Evolutionary conservation across 2,888 invertebrate genomes (phyloP).

Genomic region (Slavum lentiscoides): DNA sequence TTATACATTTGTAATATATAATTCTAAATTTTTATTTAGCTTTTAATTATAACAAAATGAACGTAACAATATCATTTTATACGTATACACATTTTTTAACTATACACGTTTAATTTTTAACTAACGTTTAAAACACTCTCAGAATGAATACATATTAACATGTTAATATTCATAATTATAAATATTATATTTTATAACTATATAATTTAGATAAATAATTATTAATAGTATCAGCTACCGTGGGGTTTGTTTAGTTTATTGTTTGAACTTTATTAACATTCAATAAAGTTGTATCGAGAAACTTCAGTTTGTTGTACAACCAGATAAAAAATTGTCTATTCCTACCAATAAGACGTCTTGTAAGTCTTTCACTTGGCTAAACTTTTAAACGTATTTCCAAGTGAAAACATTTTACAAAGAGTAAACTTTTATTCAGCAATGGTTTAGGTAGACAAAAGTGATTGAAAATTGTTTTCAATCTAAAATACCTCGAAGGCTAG

Average conservation of each 20-base stretch:
- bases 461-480: constrained; percentile 19
- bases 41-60: too few relatives aligned
- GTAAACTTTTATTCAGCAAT: constrained; percentile 26
- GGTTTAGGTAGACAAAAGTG: constrained; percentile 20
- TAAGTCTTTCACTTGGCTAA: constrained; percentile 31
- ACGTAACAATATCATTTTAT: too few relatives aligned
- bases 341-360: constrained; percentile 32
- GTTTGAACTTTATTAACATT: neutral
- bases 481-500: constrained; percentile 17
- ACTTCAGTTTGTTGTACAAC: constrained; percentile 3
- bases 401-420: constrained; percentile 32
- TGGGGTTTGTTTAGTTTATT: neutral
- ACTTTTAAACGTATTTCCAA: constrained; percentile 28
- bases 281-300: constrained; percentile 17
- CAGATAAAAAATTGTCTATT: constrained; percentile 17
- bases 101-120: too few relatives aligned
- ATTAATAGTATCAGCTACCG: neutral
- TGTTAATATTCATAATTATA: too few relatives aligned
- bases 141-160: too few relatives aligned
- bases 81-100: too few relatives aligned
- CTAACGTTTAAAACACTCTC: too few relatives aligned
- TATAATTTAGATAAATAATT: too few relatives aligned
- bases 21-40: too few relatives aligned
- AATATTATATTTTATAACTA: too few relatives aligned
- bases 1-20: too few relatives aligned